phyloP scores from a whole-genome alignment of 2,797 vertebrate species.

The Sphenodon punctatus region DNA sequence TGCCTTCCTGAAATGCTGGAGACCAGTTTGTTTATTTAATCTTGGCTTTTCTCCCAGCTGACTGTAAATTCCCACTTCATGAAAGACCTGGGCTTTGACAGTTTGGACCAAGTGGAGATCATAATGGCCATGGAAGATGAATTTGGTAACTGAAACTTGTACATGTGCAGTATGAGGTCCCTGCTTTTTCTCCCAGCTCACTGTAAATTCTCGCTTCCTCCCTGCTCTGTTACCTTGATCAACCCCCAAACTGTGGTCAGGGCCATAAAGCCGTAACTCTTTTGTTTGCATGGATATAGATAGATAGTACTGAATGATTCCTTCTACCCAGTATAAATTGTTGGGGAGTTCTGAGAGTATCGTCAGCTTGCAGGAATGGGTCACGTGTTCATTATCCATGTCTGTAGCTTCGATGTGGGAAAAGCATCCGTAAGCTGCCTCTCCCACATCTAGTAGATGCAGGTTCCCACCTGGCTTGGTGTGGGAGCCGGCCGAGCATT shows the following conservation, averaged over 20 bases:
- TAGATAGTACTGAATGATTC: fast-evolving
- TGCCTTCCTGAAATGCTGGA: background rate
- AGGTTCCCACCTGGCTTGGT: fast-evolving
- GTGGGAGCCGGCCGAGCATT: background rate
- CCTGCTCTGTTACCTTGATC: background rate
- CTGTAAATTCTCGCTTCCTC: too few relatives aligned
- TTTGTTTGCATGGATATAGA: fast-evolving
- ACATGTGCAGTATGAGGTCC: too few relatives aligned
- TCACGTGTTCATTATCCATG: too few relatives aligned
- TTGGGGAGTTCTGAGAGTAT: fast-evolving
- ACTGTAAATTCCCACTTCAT: slow-evolving; percentile 88
- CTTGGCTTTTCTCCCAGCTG: slow-evolving; percentile 75
- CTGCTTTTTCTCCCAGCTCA: too few relatives aligned
- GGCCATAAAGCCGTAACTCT: fast-evolving
- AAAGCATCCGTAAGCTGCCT: too few relatives aligned
- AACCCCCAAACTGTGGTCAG: fast-evolving
- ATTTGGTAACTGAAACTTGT: slow-evolving; percentile 82
- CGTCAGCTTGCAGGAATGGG: too few relatives aligned
- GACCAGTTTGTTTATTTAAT: background rate
- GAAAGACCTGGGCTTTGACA: slow-evolving; percentile 96
- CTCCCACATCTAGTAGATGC: too few relatives aligned
- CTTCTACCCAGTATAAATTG: fast-evolving
- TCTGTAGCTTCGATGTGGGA: too few relatives aligned
- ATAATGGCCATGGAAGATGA: slow-evolving; percentile 99
- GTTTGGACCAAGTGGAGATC: slow-evolving; percentile 98